Conservation (phyloP, 2,113 vertebrate species). For the Acinonyx jubatus region DNA sequence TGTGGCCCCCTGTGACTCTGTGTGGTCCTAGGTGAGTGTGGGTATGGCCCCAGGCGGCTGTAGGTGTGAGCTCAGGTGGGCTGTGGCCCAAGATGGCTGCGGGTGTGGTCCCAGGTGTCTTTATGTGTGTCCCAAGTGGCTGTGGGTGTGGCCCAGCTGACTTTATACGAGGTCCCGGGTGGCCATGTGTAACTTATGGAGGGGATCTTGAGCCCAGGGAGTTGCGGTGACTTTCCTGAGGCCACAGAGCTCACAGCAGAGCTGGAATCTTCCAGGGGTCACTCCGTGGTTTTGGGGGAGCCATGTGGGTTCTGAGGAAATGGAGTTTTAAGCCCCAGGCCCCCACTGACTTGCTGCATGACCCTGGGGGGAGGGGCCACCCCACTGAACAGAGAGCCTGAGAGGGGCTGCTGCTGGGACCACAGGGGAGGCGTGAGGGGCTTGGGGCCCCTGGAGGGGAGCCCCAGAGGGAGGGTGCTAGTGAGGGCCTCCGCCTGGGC, state of each 20-base stretch:
- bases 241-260: neutral
- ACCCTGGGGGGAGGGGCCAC: neutral
- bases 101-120: too few relatives aligned
- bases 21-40: neutral
- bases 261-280: too few relatives aligned
- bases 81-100: too few relatives aligned
- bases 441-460: neutral
- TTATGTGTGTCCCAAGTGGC: neutral
- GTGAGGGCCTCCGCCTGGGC: neutral
- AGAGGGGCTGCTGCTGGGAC: neutral
- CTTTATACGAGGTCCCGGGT: neutral
- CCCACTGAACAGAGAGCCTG: neutral
- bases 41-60: neutral
- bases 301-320: neutral
- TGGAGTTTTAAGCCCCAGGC: neutral
- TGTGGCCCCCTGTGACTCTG: neutral
- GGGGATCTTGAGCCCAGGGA: neutral
- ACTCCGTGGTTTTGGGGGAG: neutral
- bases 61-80: neutral
- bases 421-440: neutral
- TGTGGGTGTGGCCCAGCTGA: neutral
- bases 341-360: neutral
- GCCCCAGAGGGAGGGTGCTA: neutral
- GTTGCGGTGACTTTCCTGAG: neutral
- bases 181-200: neutral